phyloP scores from a whole-genome alignment of 2,888 invertebrate genomes.

The Cryptosula pallasiana region DNA sequence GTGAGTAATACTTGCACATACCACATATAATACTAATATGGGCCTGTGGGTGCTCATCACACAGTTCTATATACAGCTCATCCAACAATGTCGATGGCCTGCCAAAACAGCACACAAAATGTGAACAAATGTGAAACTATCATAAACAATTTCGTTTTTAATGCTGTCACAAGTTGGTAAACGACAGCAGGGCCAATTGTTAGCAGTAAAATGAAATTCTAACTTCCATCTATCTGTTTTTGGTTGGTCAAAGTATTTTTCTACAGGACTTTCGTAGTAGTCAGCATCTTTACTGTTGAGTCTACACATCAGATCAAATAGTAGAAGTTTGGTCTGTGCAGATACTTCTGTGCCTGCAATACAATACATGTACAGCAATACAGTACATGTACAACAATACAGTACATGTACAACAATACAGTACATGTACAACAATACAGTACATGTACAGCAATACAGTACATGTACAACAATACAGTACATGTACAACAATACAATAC shows the following conservation, averaged over 20 bases:
- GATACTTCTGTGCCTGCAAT: neutral
- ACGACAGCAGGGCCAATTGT: no score
- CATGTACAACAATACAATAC: no score
- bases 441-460: no score
- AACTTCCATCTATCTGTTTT: neutral
- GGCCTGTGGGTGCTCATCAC: neutral
- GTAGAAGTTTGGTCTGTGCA: neutral
- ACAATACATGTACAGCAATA: neutral
- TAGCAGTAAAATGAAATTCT: neutral
- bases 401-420: neutral
- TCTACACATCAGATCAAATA: neutral
- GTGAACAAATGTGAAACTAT: no score
- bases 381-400: neutral
- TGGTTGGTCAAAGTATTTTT: neutral
- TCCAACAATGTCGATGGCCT: neutral
- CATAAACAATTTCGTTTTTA: no score
- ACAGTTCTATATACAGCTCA: slow-evolving; percentile 7
- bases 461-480: no score
- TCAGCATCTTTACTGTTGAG: slow-evolving; percentile 12
- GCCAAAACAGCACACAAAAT: no score
- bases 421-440: no score
- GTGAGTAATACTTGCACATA: neutral
- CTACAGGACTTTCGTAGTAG: neutral
- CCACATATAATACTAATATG: slow-evolving; percentile 18
- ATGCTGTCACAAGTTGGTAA: no score